Base-by-base conservation (phyloP, 2,113 vertebrate species). In the Leucopsar rothschildi region DNA sequence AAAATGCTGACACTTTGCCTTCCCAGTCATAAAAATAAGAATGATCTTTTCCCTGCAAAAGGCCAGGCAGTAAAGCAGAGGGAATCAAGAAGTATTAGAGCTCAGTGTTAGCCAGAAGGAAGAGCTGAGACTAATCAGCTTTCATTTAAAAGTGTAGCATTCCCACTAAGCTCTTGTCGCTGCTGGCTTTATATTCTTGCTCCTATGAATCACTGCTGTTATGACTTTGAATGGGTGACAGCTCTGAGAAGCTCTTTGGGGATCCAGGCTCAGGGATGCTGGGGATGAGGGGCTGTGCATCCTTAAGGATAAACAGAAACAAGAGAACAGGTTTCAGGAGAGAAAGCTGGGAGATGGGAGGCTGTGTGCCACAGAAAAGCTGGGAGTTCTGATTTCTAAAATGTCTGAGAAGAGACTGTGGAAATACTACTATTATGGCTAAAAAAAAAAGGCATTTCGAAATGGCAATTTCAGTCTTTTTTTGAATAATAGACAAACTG, bases 81-180 rank as follows among this genome's bases (percentile, higher is more conserved):
- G 50, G 82, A 88, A 89, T 80, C 91, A 66, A 42, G 40, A 66
- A 35, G 40, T 63, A 28, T 91, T 63, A 47, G 39, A 57, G 73
- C 61, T 95, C 50, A 22, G 55, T 47, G 63, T 39, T 63, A 77
- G 81, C 78, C 75, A 86, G 79, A 82, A 92, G 73, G 78, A 94
- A 47, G 28, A 83, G 80, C 88, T 59, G 64, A 94, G 60, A 59
- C 78, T 95, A 90, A 95, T 93, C 94, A 95, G 89, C 93, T 95
- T 95, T 66, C 93, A 80, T 76, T 94, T 82, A 52, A 52, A 80
- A 63, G 40, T 88, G 37, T 31, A 63, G 33, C 59, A 49, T 92
- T 85, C 39, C 55, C 59, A 63, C 71, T 96, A 81, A 95, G 90
- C 78, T 85, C 79, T 72, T 90, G 93, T 52, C 95, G 86, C 92